A percentile compares a stretch with the other conserved stretches of the same genome.
Conservation (phyloP, 2,888 invertebrate species). For the Osmoderma eremita region DNA sequence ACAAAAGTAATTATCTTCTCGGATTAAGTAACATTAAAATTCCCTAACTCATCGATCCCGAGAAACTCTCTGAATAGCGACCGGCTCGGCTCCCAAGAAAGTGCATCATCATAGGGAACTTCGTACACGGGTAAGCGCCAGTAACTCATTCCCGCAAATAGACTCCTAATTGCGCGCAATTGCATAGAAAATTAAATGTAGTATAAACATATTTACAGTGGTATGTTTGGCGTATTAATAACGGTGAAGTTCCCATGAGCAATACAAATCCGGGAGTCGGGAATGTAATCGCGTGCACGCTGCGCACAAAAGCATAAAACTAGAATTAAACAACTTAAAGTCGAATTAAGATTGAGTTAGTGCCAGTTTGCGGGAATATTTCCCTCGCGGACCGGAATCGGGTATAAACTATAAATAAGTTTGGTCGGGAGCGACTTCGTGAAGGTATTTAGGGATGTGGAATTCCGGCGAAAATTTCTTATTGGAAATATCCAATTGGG, state of each 20-base stretch:
- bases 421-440: constrained; percentile 14
- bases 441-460: constrained; percentile 29
- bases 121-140: constrained; percentile 11
- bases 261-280: constrained; percentile 33
- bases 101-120: constrained; percentile 19
- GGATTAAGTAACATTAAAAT: constrained; percentile 34
- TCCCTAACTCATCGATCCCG: constrained; percentile 8
- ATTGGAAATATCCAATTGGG: constrained; percentile 21
- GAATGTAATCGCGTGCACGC: constrained; percentile 48
- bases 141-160: constrained; percentile 34
- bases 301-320: constrained; percentile 47
- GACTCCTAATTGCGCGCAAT: constrained; percentile 38
- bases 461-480: constrained; percentile 10
- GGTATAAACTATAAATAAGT: constrained; percentile 32
- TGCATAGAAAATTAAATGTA: constrained; percentile 42
- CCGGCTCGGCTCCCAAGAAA: constrained; percentile 19
- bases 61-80: constrained; percentile 12
- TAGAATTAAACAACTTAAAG: constrained; percentile 52
- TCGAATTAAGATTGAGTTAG: constrained; percentile 52
- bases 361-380: constrained; percentile 45
- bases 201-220: constrained; percentile 38
- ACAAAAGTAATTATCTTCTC: constrained; percentile 26
- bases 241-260: constrained; percentile 34
- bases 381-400: constrained; percentile 13
- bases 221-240: constrained; percentile 39